phyloP scores from a whole-genome alignment of 2,888 invertebrate species.

The Galeopsomyia nigrocyanea region DNA sequence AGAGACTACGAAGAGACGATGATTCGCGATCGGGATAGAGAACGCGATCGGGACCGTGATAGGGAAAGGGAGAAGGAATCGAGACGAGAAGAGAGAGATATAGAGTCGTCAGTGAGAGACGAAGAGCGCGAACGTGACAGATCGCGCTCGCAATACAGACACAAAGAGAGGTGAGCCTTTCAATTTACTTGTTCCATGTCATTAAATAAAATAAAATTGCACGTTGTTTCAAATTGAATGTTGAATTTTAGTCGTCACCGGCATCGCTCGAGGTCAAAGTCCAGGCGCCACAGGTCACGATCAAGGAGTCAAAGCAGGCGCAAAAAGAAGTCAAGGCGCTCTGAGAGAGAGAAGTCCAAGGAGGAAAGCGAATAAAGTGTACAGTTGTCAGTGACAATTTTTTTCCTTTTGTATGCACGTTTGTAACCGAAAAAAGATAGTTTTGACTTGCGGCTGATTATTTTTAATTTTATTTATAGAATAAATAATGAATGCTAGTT shows the following conservation, averaged over 20 bases:
- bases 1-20: slow-evolving; percentile 61
- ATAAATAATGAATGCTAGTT: slow-evolving; percentile 26
- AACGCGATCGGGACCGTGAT: slow-evolving; percentile 55
- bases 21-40: slow-evolving; percentile 63
- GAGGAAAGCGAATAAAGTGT: slow-evolving; percentile 77
- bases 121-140: slow-evolving; percentile 69
- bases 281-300: slow-evolving; percentile 78
- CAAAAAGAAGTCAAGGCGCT: slow-evolving; percentile 80
- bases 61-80: slow-evolving; percentile 62
- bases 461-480: slow-evolving; percentile 38
- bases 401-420: too few relatives aligned
- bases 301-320: slow-evolving; percentile 80
- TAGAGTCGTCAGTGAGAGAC: slow-evolving; percentile 68
- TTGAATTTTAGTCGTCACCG: slow-evolving; percentile 58
- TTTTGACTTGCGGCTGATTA: background rate
- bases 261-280: slow-evolving; percentile 71
- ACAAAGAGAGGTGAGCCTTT: slow-evolving; percentile 73
- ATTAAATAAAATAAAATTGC: slow-evolving; percentile 17
- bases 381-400: background rate
- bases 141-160: slow-evolving; percentile 75
- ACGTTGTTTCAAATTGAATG: slow-evolving; percentile 26
- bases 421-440: background rate
- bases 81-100: slow-evolving; percentile 65
- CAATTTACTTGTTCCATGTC: slow-evolving; percentile 13
- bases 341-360: slow-evolving; percentile 73